phyloP scores from a whole-genome alignment of 2,113 vertebrate species.

The Telmatochromis brachygnathus region DNA sequence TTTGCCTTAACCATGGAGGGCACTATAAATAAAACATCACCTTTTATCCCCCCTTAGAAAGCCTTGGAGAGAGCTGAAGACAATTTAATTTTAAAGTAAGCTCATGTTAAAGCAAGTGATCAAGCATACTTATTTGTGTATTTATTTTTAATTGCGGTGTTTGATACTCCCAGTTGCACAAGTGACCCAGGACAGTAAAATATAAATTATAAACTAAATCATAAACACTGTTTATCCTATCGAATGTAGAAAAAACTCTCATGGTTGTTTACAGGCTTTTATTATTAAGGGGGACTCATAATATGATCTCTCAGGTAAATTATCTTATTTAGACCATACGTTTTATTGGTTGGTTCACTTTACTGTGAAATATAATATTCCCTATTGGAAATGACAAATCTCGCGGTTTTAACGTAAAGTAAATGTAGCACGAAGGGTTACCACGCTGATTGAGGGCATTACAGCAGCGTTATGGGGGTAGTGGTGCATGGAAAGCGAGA shows the following conservation, averaged over 20 bases:
- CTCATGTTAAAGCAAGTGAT: not conserved
- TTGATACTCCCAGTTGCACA: not conserved
- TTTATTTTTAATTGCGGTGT: not conserved
- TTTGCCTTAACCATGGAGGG: not conserved
- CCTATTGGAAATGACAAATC: not conserved
- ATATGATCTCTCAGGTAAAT: not conserved
- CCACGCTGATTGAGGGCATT: accelerated
- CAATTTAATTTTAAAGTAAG: not conserved
- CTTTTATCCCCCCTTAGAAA: not conserved
- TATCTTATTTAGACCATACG: not conserved
- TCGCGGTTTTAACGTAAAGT: not conserved
- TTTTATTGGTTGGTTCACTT: not conserved
- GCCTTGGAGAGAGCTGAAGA: not conserved
- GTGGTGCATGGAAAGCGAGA: not conserved
- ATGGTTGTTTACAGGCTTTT: not conserved
- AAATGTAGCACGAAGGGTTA: not conserved
- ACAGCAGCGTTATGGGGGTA: not conserved
- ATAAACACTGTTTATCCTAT: not conserved
- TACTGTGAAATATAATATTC: not conserved
- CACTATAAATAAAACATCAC: not conserved
- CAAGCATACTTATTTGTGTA: not conserved
- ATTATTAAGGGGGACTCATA: no score
- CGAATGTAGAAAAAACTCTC: not conserved
- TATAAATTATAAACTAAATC: not conserved
- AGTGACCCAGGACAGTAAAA: not conserved